These are phyloP conservation scores for Xiphophorus couchianus DNA, from an alignment of 2,113 vertebrate species.

Conservation along the genomic window DNA sequence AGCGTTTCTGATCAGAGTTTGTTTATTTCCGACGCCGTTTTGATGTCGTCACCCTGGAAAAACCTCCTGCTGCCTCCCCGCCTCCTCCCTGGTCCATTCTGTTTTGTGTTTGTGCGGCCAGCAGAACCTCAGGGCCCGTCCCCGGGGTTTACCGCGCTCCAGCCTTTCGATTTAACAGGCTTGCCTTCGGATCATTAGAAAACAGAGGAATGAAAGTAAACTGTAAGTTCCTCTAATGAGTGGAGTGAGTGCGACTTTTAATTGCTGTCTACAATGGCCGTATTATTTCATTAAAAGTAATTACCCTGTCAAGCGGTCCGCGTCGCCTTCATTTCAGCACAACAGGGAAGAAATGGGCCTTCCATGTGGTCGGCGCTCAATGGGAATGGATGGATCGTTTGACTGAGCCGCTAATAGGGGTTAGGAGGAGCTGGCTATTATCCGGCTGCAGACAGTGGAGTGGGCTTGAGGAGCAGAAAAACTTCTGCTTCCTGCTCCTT, in stretches of 20 bases:
- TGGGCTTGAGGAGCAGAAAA: constrained; percentile 33
- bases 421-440: constrained; percentile 67
- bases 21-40: constrained; percentile 3
- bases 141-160: constrained; percentile 62
- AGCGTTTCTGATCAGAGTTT: constrained; percentile 12
- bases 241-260: constrained; percentile 78
- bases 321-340: constrained; percentile 73
- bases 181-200: constrained; percentile 75
- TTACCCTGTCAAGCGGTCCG: constrained; percentile 77
- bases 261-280: constrained; percentile 79
- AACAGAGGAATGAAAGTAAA: constrained; percentile 75
- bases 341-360: constrained; percentile 67
- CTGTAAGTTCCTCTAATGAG: constrained; percentile 77
- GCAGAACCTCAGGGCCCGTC: constrained; percentile 58
- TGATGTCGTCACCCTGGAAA: constrained; percentile 26
- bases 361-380: constrained; percentile 62
- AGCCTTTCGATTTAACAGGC: constrained; percentile 70
- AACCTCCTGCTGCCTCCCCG: constrained; percentile 1
- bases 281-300: constrained; percentile 84
- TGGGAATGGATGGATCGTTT: constrained; percentile 69
- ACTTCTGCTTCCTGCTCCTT: constrained; percentile 24
- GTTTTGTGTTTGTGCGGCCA: constrained; percentile 55
- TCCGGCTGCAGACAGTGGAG: constrained; percentile 55
- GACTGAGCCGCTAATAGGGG: constrained; percentile 72
- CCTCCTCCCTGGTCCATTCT: not conserved